Evolutionary conservation across 2,888 invertebrate species (phyloP), one percentile per base, ranked within the genome.

Genomic region (Eudasyphora cyanicolor): DNA sequence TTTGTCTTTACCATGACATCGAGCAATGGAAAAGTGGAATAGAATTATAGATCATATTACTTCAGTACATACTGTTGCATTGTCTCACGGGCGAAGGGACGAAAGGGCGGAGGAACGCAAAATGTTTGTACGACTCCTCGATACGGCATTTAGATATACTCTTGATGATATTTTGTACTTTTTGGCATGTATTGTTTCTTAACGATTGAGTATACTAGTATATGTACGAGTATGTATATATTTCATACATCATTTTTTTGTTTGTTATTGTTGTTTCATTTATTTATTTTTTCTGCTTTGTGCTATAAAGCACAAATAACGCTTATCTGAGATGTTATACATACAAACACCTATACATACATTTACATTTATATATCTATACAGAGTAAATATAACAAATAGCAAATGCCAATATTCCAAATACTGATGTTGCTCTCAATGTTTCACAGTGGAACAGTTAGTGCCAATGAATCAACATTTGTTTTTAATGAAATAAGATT

Each of bases 401-500:
- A 79, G 54, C 51, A 76, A 79, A 71, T 82, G 74, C 78, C 82
- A 78, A 77, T 73, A 21, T 32, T 73, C 38, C 27, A 70, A 27
- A 24, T 64, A 54, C 19, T 42, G 32, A 21, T 80, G 76, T 60
- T 76, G 21, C 75, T 24, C 12, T 27, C 14, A 24, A 14, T 12
- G 57, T 10, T 24, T 24, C 27, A 57, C 57, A 57, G 57, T 57
- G 27, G 57, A 7, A 10, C 54, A 21, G 21, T 7, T 21, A 14
- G 45, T 45, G 45, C 38, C 38, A 38, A 6, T n/a, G n/a, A n/a
- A n/a, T n/a, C n/a, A n/a, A n/a, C n/a, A n/a, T n/a, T n/a, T n/a
- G n/a, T n/a, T n/a, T n/a, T n/a, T n/a, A n/a, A n/a, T n/a, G n/a
- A n/a, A n/a, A n/a, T n/a, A n/a, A n/a, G n/a, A n/a, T n/a, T n/a